Evolutionary conservation across 2,888 invertebrate species (phyloP), one percentile per base, ranked within the genome.

Genomic region (Desoria tigrina): DNA sequence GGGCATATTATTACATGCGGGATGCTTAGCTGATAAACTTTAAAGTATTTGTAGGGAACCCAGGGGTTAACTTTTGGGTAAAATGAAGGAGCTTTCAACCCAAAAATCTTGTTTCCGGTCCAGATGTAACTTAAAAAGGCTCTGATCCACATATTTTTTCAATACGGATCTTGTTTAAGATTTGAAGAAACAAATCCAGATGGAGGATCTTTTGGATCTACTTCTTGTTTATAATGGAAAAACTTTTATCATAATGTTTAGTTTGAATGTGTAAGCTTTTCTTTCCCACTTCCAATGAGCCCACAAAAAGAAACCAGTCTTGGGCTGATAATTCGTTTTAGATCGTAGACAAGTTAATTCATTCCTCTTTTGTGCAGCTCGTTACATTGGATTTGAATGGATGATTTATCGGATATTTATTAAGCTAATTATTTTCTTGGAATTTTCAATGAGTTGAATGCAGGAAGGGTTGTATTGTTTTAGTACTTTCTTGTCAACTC

Each of bases 41-140:
- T 6, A 9, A 45, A 18, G 45, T 45, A 21, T 45, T 45, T 16
- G 54, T 28, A 39, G 50, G 26, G 9, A 45, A 32, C 32, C 32
- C 21, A 53, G 54, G 59, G 57, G 71, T 63, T 67, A 42, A 63
- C 61, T 70, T 72, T 74, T 69, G 68, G 68, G 72, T 66, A 66
- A 73, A 75, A 74, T 70, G 70, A 64, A 75, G 63, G 42, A 64
- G 68, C 65, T 74, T 72, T 70, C 65, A 68, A 72, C 70, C 72
- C 68, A 72, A 75, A 74, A 74, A 69, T 72, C 69, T 66, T 65
- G 71, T 71, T 76, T 76, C 76, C 76, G 75, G 75, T 75, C 74
- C 74, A 74, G 72, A 74, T 74, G 74, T 71, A 71, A 61, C 42
- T 27, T 28, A 23, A 37, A 6, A 57, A 37, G 3, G 6, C n/a